Percentiles rank a stretch among this genome's conserved stretches.
Conservation (phyloP, 1,140 invertebrate genomes). For the Tetragnatha versicolor region DNA sequence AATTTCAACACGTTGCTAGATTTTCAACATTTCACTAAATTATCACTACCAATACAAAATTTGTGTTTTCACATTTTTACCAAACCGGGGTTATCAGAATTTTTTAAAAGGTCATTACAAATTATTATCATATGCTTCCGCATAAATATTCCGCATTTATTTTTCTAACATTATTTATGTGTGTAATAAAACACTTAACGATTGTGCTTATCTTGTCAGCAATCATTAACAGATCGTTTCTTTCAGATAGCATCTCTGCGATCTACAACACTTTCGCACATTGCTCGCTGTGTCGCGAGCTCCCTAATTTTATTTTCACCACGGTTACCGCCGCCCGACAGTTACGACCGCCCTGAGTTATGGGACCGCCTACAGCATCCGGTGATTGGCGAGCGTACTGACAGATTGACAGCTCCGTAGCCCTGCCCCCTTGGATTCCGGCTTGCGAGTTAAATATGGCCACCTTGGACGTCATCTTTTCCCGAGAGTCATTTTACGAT, state of each 20-base stretch:
- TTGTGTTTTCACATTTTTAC: no score
- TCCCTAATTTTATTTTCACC: slow-evolving; percentile 29
- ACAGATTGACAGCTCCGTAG: slow-evolving; percentile 47
- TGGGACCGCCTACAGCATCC: slow-evolving; percentile 48
- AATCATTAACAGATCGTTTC: neutral
- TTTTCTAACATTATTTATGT: slow-evolving; percentile 23
- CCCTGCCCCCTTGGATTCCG: slow-evolving; percentile 32
- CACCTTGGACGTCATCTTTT: slow-evolving; percentile 54
- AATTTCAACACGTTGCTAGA: no score
- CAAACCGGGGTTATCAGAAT: no score
- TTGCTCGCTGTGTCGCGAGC: neutral
- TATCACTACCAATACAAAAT: no score
- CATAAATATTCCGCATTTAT: no score
- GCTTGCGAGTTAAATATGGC: slow-evolving; percentile 50
- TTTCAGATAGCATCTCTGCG: neutral
- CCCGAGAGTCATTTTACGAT: slow-evolving; percentile 53
- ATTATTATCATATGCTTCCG: no score
- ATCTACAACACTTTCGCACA: neutral
- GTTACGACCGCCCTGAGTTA: slow-evolving; percentile 45
- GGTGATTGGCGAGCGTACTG: slow-evolving; percentile 51
- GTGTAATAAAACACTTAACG: neutral
- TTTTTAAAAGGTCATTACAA: no score
- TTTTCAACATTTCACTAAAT: no score
- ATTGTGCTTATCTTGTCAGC: neutral
- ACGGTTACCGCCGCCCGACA: slow-evolving; percentile 32